phyloP scores from a whole-genome alignment of 2,888 invertebrate species.

The Dicranocentrus wangi region DNA sequence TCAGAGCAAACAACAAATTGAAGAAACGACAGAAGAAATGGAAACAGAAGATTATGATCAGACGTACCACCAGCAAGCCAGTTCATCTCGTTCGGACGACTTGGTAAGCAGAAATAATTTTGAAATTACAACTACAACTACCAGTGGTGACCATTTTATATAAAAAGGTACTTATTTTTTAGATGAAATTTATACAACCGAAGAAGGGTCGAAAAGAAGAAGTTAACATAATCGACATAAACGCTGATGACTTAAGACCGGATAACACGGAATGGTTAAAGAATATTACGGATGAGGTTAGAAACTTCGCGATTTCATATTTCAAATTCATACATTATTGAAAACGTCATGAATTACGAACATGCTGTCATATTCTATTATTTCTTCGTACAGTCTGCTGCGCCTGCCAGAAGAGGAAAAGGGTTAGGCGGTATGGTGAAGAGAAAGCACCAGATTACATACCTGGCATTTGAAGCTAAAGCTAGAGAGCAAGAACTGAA shows the following conservation, averaged over 20 bases:
- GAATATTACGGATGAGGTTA: slow-evolving; percentile 76
- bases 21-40: slow-evolving; percentile 28
- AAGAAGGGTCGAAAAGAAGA: slow-evolving; percentile 79
- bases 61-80: slow-evolving; percentile 31
- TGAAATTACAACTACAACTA: too few relatives aligned
- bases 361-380: not conserved
- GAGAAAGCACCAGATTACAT: slow-evolving; percentile 96
- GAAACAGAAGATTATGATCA: slow-evolving; percentile 47
- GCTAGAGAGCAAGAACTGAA: slow-evolving; percentile 94
- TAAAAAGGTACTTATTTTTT: not conserved
- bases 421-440: slow-evolving; percentile 74
- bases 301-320: not conserved
- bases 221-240: slow-evolving; percentile 85
- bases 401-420: slow-evolving; percentile 64
- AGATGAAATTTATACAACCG: slow-evolving; percentile 81
- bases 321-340: too few relatives aligned
- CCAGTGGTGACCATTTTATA: too few relatives aligned
- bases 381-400: slow-evolving; percentile 56
- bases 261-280: slow-evolving; percentile 88
- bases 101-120: too few relatives aligned
- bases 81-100: slow-evolving; percentile 36
- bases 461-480: slow-evolving; percentile 93
- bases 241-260: slow-evolving; percentile 85
- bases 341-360: too few relatives aligned
- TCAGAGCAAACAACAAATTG: slow-evolving; percentile 6